Percentiles rank a stretch among this genome's conserved stretches.
Conservation (phyloP, 1,140 invertebrate species). For the Drosophila yakuba region DNA sequence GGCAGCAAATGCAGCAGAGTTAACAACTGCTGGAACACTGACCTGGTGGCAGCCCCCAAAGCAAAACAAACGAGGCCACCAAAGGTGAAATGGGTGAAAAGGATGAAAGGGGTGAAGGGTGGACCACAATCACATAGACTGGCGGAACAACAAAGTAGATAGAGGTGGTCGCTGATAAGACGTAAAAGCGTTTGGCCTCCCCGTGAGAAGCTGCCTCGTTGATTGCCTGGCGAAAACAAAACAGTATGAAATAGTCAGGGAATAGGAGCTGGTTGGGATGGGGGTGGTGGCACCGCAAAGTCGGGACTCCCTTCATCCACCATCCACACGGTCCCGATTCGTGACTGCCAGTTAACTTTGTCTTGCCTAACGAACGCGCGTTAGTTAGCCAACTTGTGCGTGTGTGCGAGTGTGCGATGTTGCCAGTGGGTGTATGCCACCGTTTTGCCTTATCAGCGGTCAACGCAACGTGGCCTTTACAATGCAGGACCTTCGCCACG, state of each 20-base stretch:
- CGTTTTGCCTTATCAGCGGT: conserved; percentile 79
- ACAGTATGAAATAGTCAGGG: conserved; percentile 20
- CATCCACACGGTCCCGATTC: conserved; percentile 29
- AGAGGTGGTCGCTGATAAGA: conserved; percentile 55
- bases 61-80: conserved; percentile 6
- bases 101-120: conserved; percentile 6
- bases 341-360: conserved; percentile 75
- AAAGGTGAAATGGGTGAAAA: conserved; percentile 13
- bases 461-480: conserved; percentile 57
- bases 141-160: conserved; percentile 36
- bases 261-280: too few species aligned
- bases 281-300: conserved; percentile 4
- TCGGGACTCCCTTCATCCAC: conserved; percentile 23
- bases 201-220: conserved; percentile 30
- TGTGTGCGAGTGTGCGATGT: conserved; percentile 15
- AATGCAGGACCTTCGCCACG: conserved; percentile 35
- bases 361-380: conserved; percentile 69
- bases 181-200: conserved; percentile 22
- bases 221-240: conserved; percentile 69
- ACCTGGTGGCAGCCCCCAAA: conserved; percentile 5
- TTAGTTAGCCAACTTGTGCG: conserved; percentile 56
- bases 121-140: conserved; percentile 3
- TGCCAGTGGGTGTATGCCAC: conserved; percentile 21
- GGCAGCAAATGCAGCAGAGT: conserved; percentile 6
- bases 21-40: not conserved